phyloP scores from a whole-genome alignment of 2,797 vertebrate species.

The Ispidina picta region DNA sequence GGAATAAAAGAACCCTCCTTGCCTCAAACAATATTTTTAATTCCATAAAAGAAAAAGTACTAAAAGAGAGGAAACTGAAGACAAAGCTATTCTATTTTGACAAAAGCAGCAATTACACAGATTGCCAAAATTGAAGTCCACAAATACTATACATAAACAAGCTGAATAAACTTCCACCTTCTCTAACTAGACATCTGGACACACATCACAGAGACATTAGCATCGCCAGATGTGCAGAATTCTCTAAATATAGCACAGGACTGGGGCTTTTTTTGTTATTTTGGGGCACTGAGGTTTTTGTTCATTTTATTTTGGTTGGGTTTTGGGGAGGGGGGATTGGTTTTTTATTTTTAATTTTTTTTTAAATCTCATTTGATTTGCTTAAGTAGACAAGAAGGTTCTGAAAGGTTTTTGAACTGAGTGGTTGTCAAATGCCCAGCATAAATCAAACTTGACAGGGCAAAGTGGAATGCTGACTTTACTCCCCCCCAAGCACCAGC shows the following conservation, averaged over 20 bases:
- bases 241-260: neutral
- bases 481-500: neutral
- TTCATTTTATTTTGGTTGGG: neutral
- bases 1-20: neutral
- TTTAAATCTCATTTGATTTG: neutral
- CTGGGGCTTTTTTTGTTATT: neutral
- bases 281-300: neutral
- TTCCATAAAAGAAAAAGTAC: neutral
- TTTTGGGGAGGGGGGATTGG: no score
- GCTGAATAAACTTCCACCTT: neutral
- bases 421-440: slow-evolving; percentile 33
- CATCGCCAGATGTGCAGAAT: slow-evolving; percentile 7
- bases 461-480: neutral
- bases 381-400: slow-evolving; percentile 17
- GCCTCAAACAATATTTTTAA: neutral
- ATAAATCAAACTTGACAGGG: slow-evolving; percentile 56
- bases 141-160: neutral
- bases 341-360: neutral
- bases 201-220: neutral
- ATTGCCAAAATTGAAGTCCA: slow-evolving; percentile 45
- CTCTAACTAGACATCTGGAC: slow-evolving; percentile 32
- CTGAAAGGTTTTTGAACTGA: slow-evolving; percentile 25
- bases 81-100: neutral
- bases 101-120: neutral
- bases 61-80: neutral